Evolutionary conservation across 2,888 invertebrate species (phyloP), one percentile per base, ranked within the genome.

Genomic region (Heliconius hortense): DNA sequence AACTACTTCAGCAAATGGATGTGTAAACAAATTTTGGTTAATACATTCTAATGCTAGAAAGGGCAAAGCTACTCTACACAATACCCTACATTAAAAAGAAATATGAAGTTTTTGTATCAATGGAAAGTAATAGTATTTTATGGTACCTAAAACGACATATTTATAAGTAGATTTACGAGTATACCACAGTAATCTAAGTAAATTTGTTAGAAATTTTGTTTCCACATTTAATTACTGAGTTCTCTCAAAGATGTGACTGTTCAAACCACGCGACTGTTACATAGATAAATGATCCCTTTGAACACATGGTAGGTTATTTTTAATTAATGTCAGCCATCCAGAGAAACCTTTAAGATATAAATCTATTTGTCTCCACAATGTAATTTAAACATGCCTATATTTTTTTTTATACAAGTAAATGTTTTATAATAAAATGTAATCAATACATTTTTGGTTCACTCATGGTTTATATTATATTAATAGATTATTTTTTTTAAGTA

Each of bases 181-280:
- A 3, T 43, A 5, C 8, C 24, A 13, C 1, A 21, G 1, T 48
- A 48, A 28, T 53, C 4, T 15, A 53, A n/a, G 53, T 56, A 35
- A 73, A 13, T 73, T 56, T 2, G n/a, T 67, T 1, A 35, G 24
- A 73, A 67, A 60, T 48, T 67, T 43, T 26, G 64, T 53, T 60
- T 39, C 24, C n/a, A 48, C 60, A 8, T 73, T 76, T 76, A 78
- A 78, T 76, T 78, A 78, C 59, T 71, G 76, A 73, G 60, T 70
- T 53, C 56, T 73, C 68, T 68, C 53, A 56, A 64, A 73, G 71
- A 71, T 68, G 75, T 77, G 31, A 35, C 31, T 35, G 31, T 35
- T 35, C 31, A 35, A 72, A 77, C 77, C 73, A 63, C 73, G 48
- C 53, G 69, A 77, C 70, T 71, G 66, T 70, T 71, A 76, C 71